A percentile compares a stretch with the other conserved stretches of the same genome.
Evolutionary conservation across 2,113 vertebrate species (phyloP).

Genomic region (Alethe diademata): DNA sequence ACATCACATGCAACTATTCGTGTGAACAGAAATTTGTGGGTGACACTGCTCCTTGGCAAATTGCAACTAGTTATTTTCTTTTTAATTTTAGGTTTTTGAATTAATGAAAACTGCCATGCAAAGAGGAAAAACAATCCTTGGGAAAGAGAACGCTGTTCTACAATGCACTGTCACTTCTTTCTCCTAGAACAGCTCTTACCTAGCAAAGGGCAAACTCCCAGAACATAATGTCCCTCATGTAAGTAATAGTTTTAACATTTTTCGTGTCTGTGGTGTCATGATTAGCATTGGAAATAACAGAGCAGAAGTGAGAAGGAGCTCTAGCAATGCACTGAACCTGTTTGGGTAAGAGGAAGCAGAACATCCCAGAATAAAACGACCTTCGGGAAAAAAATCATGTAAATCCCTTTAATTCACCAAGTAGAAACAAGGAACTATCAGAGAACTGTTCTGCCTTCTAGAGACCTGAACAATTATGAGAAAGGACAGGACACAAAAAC

Average conservation of each 20-base stretch:
- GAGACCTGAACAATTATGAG: neutral
- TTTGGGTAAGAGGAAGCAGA: neutral
- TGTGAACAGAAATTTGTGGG: neutral
- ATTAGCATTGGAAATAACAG: neutral
- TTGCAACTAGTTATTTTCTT: neutral
- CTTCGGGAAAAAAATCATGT: neutral
- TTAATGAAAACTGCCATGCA: neutral
- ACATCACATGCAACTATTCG: rapidly evolving
- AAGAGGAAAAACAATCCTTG: neutral
- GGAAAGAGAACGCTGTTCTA: neutral
- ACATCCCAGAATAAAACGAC: neutral
- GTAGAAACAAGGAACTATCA: neutral
- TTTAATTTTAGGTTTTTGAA: neutral
- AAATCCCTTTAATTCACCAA: neutral
- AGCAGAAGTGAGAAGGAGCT: neutral
- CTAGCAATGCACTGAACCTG: neutral
- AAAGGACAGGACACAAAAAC: neutral
- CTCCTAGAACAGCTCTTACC: neutral
- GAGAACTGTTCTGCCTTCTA: neutral
- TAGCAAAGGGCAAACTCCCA: neutral
- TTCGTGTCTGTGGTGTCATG: neutral
- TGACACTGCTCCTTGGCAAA: neutral
- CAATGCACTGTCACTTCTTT: neutral
- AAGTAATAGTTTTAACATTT: neutral
- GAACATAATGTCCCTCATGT: neutral